Conservation (phyloP, 2,113 vertebrate species). For the Morone saxatilis region DNA sequence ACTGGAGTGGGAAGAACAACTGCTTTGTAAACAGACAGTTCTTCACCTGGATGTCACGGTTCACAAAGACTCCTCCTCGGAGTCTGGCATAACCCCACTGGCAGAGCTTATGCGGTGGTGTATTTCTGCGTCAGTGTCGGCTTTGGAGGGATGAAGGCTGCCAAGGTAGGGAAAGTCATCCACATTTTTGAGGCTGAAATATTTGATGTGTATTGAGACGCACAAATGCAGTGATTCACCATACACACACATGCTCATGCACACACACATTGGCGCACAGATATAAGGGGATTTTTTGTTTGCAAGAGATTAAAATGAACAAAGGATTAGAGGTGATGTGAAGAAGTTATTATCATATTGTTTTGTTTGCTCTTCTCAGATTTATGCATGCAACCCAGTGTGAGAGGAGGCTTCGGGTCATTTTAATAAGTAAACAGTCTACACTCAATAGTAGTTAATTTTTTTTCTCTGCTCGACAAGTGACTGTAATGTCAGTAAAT, state of each 20-base stretch:
- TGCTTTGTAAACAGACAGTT: conserved; percentile 77
- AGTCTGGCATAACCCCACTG: conserved; percentile 69
- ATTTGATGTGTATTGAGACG: conserved; percentile 55
- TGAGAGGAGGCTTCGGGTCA: conserved; percentile 54
- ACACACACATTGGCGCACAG: neutral
- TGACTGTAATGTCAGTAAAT: conserved; percentile 51
- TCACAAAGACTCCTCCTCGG: conserved; percentile 72
- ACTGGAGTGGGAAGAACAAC: conserved; percentile 73
- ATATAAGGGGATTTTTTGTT: conserved; percentile 20
- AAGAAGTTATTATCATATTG: conserved; percentile 64
- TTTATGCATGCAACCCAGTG: conserved; percentile 47
- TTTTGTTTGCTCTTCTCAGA: conserved; percentile 57
- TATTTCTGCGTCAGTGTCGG: conserved; percentile 75
- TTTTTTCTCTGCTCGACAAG: conserved; percentile 40
- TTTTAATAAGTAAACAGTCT: conserved; percentile 70
- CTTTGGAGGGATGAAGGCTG: conserved; percentile 74
- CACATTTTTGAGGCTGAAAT: conserved; percentile 53
- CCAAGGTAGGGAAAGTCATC: conserved; percentile 71
- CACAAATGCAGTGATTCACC: conserved; percentile 37
- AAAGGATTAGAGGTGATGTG: conserved; percentile 65
- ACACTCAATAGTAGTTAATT: conserved; percentile 51
- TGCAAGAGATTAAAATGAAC: conserved; percentile 60
- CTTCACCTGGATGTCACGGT: conserved; percentile 79
- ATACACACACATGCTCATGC: neutral
- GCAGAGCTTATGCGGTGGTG: conserved; percentile 65